phyloP scores from a whole-genome alignment of 2,888 invertebrate species.

The Pterobdella sp. region DNA sequence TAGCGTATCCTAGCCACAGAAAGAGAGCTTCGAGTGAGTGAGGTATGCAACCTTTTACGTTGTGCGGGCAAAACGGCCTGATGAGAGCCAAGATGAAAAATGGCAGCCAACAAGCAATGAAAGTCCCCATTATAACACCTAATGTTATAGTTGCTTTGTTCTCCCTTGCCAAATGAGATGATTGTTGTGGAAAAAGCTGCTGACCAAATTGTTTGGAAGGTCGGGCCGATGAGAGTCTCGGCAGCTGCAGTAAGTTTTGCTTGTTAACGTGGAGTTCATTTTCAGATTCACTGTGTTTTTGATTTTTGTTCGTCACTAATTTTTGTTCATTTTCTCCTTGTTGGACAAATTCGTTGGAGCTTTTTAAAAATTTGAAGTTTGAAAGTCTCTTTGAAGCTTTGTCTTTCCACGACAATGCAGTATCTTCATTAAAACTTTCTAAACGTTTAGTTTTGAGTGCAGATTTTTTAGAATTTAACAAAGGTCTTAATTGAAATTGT shows the following conservation, averaged over 20 bases:
- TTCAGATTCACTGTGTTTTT: neutral
- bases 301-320: neutral
- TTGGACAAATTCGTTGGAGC: neutral
- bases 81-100: constrained; percentile 89
- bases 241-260: neutral
- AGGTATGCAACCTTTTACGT: constrained; percentile 41
- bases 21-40: constrained; percentile 43
- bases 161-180: constrained; percentile 53
- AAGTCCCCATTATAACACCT: constrained; percentile 90
- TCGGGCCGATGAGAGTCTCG: constrained; percentile 1
- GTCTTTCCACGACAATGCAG: neutral
- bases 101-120: constrained; percentile 86
- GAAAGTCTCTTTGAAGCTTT: constrained; percentile 13
- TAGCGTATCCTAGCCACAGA: constrained; percentile 68
- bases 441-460: neutral
- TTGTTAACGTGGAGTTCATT: neutral
- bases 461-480: neutral
- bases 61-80: constrained; percentile 42
- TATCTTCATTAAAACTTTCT: neutral
- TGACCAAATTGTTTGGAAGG: constrained; percentile 2
- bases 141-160: constrained; percentile 88
- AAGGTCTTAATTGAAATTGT: neutral
- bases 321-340: too few species aligned
- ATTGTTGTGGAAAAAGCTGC: neutral
- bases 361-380: constrained; percentile 21